A percentile compares a stretch with the other conserved stretches of the same genome.
Conservation (phyloP, 2,797 vertebrate genomes). For the Esox masquinongy region DNA sequence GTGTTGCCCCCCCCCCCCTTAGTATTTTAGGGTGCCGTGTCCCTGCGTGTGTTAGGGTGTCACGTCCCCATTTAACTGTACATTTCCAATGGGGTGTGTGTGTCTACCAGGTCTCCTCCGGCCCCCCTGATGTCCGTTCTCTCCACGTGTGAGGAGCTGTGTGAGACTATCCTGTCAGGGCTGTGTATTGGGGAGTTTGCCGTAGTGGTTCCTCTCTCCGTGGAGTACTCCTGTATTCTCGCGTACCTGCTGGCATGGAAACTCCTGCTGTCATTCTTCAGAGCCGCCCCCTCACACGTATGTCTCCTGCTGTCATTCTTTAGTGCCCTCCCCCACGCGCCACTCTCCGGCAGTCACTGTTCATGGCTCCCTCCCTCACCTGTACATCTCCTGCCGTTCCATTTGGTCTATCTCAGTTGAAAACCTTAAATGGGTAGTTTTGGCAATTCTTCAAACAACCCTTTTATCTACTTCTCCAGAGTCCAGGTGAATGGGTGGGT, state of each 20-base stretch:
- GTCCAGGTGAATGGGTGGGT: too few species aligned
- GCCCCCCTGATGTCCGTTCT: constrained; percentile 87
- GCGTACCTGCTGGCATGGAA: constrained; percentile 98
- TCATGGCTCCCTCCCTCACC: too few species aligned
- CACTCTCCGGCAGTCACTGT: too few species aligned
- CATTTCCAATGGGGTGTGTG: background rate
- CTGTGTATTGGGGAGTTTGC: constrained; percentile 92
- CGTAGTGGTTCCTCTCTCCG: constrained; percentile 85
- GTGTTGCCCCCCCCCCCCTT: too few species aligned
- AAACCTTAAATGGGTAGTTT: background rate
- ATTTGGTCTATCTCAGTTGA: too few species aligned
- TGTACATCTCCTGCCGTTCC: too few species aligned
- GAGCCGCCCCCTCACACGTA: constrained; percentile 94
- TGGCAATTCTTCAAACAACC: too few species aligned
- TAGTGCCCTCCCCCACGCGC: too few species aligned
- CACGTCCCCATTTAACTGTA: too few species aligned
- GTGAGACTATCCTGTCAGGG: constrained; percentile 85
- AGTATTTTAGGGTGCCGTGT: background rate
- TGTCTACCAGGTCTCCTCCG: constrained; percentile 84
- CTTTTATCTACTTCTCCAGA: too few species aligned
- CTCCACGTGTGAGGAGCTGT: constrained; percentile 83
- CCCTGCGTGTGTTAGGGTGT: constrained; percentile 6
- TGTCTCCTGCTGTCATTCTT: constrained; percentile 25
- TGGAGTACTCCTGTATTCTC: constrained; percentile 91
- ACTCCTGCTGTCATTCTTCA: constrained; percentile 91